Evolutionary conservation across 2,113 vertebrate species (phyloP).

Genomic region (Pseudorectes ferrugineus): DNA sequence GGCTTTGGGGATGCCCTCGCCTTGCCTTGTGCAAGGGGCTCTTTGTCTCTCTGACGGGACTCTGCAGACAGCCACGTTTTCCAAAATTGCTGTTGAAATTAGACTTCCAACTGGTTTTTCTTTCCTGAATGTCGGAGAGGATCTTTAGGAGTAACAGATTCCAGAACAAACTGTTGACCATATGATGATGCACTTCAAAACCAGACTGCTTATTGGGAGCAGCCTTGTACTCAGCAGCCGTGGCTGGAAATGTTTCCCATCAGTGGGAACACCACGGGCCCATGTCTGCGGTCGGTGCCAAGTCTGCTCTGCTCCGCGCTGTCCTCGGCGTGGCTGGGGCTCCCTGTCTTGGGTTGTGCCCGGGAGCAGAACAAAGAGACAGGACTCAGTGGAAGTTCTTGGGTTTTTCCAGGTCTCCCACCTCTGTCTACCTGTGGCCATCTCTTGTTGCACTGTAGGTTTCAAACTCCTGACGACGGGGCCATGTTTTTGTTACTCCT

Average conservation of each 20-base stretch:
- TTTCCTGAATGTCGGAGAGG: not conserved
- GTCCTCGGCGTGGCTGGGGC: not conserved
- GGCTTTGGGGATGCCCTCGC: not conserved
- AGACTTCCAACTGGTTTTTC: not conserved
- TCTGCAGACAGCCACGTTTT: not conserved
- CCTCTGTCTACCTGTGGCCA: not conserved
- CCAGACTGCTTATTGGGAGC: constrained; percentile 32
- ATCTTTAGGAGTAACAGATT: constrained; percentile 34
- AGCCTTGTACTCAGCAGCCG: not conserved
- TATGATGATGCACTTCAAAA: constrained; percentile 2
- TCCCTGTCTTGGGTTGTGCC: not conserved
- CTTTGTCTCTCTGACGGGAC: not conserved
- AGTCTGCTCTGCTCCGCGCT: not conserved
- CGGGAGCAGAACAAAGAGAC: not conserved
- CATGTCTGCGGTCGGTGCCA: not conserved
- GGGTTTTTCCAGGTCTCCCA: not conserved
- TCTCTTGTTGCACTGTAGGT: not conserved
- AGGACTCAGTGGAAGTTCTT: not conserved
- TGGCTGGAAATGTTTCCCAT: constrained; percentile 40
- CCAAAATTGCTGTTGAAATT: not conserved
- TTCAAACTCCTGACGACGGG: not conserved
- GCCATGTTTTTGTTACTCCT: not conserved
- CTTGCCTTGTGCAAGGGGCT: not conserved
- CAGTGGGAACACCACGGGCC: not conserved
- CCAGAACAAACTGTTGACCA: constrained; percentile 40